phyloP scores from a whole-genome alignment of 53 echinoderm and acorn worm genomes.

The Stichopus horrens region DNA sequence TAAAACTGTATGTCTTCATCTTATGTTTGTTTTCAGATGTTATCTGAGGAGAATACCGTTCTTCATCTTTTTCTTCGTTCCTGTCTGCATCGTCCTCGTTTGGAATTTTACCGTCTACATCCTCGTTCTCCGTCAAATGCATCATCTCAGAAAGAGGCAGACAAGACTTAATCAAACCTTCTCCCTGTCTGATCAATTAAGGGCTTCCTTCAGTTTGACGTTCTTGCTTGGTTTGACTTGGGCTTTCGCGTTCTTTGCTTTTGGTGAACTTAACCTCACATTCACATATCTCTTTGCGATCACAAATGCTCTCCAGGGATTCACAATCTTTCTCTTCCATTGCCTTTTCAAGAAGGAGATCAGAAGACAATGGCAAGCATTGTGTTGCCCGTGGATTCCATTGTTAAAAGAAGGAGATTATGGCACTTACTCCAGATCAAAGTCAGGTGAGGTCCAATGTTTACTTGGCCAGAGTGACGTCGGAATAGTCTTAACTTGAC shows the following conservation, averaged over 20 bases:
- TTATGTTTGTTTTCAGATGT: conserved; percentile 56
- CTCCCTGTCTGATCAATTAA: conserved; percentile 67
- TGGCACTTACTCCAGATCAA: conserved; percentile 1
- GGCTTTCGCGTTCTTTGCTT: conserved; percentile 79
- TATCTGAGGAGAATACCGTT: conserved; percentile 74
- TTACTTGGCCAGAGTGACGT: too few species aligned
- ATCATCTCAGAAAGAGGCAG: conserved; percentile 70
- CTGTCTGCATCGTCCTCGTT: conserved; percentile 74
- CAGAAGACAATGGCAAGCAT: conserved; percentile 68
- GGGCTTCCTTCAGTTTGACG: conserved; percentile 81
- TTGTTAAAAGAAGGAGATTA: conserved; percentile 55
- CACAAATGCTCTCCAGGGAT: conserved; percentile 83
- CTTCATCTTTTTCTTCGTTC: conserved; percentile 72
- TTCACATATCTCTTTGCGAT: conserved; percentile 89
- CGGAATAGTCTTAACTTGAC: too few species aligned
- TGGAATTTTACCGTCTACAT: conserved; percentile 83
- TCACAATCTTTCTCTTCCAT: conserved; percentile 78
- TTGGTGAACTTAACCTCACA: conserved; percentile 72
- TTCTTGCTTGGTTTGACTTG: conserved; percentile 92
- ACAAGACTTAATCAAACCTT: conserved; percentile 68
- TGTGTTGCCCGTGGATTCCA: conserved; percentile 74
- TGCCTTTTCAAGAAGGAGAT: conserved; percentile 83
- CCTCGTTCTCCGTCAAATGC: conserved; percentile 77
- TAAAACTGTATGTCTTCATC: background rate
- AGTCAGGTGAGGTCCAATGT: background rate